A percentile compares a stretch with the other conserved stretches of the same genome.
These are phyloP conservation scores for Cephalopholis sonnerati DNA, from an alignment of 2,113 vertebrate species.

Conservation along the genomic window DNA sequence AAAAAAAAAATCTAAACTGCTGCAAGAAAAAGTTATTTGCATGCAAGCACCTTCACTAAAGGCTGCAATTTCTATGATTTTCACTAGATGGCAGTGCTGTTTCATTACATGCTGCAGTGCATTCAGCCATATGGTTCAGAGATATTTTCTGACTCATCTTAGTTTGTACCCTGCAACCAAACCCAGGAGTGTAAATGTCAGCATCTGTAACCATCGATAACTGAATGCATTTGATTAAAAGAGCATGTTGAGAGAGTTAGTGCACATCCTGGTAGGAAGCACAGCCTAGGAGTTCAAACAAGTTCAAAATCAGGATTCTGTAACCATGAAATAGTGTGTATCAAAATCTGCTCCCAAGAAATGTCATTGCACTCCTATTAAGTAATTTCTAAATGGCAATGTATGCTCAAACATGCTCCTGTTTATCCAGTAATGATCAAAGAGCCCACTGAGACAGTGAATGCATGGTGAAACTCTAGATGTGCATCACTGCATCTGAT, in stretches of 20 bases:
- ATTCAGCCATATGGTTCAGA: background rate
- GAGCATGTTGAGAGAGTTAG: background rate
- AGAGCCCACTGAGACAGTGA: background rate
- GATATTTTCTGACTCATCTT: background rate
- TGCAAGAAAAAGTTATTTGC: background rate
- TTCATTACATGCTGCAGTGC: background rate
- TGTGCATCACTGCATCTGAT: background rate
- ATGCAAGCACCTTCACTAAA: background rate
- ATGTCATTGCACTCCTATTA: constrained; percentile 1
- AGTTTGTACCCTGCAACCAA: background rate
- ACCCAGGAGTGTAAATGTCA: background rate
- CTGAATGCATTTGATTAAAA: background rate
- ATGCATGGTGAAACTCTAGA: background rate
- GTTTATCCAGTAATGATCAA: constrained; percentile 26
- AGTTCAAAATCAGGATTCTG: background rate
- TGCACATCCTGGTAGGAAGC: background rate
- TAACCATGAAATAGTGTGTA: constrained; percentile 9
- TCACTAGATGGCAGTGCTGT: constrained; percentile 64
- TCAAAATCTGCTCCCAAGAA: constrained; percentile 25
- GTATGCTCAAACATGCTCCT: background rate
- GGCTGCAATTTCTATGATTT: background rate
- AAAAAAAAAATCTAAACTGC: background rate
- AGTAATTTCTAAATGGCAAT: constrained; percentile 3
- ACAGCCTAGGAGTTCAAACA: background rate
- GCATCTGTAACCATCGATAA: background rate